Evolutionary conservation across 2,113 vertebrate species (phyloP).

Genomic region (Lophius piscatorius): DNA sequence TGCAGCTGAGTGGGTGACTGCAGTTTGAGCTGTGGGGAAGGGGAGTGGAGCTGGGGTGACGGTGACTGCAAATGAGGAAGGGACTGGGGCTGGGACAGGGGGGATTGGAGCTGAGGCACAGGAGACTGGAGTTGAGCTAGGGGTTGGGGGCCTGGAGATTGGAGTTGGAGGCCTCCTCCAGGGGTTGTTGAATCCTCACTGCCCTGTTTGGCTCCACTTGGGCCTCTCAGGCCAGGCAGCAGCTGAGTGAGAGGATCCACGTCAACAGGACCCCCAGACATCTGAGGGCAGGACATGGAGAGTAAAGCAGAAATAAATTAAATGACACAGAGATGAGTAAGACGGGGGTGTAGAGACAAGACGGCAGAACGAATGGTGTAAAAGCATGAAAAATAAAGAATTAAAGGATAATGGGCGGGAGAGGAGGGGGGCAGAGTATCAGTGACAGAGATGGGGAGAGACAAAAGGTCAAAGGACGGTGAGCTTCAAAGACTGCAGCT

Average conservation of each 20-base stretch:
- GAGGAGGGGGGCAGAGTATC: slow-evolving; percentile 6
- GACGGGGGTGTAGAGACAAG: neutral
- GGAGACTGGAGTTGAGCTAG: slow-evolving; percentile 61
- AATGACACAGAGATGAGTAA: neutral
- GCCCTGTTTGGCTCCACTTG: slow-evolving; percentile 75
- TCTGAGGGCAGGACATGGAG: slow-evolving; percentile 52
- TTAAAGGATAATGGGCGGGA: slow-evolving; percentile 17
- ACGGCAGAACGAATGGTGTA: slow-evolving; percentile 3
- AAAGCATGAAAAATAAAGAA: slow-evolving; percentile 16
- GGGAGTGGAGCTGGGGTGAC: slow-evolving; percentile 64
- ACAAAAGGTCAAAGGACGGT: slow-evolving; percentile 49
- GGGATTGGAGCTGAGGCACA: slow-evolving; percentile 59
- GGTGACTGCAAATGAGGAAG: slow-evolving; percentile 61
- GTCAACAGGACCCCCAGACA: slow-evolving; percentile 78
- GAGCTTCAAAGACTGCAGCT: slow-evolving; percentile 62
- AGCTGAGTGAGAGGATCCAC: slow-evolving; percentile 87
- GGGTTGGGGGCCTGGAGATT: slow-evolving; percentile 53
- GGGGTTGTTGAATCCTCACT: slow-evolving; percentile 46
- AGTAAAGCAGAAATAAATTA: slow-evolving; percentile 16
- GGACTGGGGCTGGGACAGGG: slow-evolving; percentile 55
- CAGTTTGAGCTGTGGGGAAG: slow-evolving; percentile 66
- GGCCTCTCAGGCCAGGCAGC: slow-evolving; percentile 85
- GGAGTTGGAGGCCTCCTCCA: slow-evolving; percentile 53
- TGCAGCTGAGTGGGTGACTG: slow-evolving; percentile 71
- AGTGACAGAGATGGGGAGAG: slow-evolving; percentile 26